Evolutionary conservation across 2,797 vertebrate species (phyloP), one percentile per base, ranked within the genome.

Genomic region (Sebastes ruberrimus): DNA sequence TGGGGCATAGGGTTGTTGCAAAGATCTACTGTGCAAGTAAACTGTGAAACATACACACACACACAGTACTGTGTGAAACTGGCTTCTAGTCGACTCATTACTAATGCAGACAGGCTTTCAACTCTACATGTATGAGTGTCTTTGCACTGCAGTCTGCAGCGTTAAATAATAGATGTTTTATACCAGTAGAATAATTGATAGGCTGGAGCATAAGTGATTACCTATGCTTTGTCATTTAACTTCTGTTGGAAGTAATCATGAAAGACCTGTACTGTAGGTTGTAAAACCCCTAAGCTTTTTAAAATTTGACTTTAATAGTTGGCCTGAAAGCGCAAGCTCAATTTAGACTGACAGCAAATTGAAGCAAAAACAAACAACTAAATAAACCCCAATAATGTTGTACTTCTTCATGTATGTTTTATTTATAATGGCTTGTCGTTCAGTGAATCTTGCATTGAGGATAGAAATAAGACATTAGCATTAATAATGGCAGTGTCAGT

Each of bases 81-180:
- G 27, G 28, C 68, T 61, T 83, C 76, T 67, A 23, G 76, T 88
- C 14, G 13, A 1, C 55, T 65, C 57, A 75, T 84, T 73, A 76
- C 59, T 72, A 79, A 75, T 87, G 72, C 60, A 85, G 38, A 71
- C 65, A 46, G 23, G 62, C 57, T 85, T 88, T 85, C 38, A 79
- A 57, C 75, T 79, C 14, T 80, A 62, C 57, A 75, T 81, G 63
- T 65, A 56, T 66, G 68, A 66, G 73, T 73, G 7, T 83, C 25
- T 22, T 74, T 13, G 23, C 49, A 9, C 49, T 53, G 20, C 71
- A 63, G 74, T 60, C 61, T 70, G 32, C 22, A 18, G 22, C 69
- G 18, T 69, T 85, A 74, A 86, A 86, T 67, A 74, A 86, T 82
- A 61, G 33, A 86, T 84, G 76, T 72, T 74, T 83, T 64, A 46